phyloP scores from a whole-genome alignment of 1,140 invertebrate species.

The Drosophila orena region DNA sequence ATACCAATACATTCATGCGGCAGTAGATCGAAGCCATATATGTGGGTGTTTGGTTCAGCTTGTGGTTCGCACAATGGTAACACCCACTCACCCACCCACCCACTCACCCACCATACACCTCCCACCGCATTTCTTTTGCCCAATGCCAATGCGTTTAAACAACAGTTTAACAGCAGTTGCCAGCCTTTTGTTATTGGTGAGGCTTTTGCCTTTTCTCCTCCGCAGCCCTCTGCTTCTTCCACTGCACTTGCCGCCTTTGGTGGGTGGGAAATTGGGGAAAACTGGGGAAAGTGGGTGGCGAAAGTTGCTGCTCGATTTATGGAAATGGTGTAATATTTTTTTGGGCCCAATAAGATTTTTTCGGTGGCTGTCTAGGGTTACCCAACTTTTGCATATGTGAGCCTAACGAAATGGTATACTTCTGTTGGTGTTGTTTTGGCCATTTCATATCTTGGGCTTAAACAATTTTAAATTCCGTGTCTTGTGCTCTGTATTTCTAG shows the following conservation, averaged over 20 bases:
- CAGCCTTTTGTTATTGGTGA: constrained; percentile 79
- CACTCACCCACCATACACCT: not conserved
- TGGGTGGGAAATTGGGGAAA: constrained; percentile 19
- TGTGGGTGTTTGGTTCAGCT: constrained; percentile 59
- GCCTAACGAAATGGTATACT: constrained; percentile 2
- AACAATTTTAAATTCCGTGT: not conserved
- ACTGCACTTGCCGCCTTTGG: constrained; percentile 53
- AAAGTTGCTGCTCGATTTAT: constrained; percentile 58
- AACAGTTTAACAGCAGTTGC: constrained; percentile 82
- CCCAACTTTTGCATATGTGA: not conserved
- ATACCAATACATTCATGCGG: constrained; percentile 72
- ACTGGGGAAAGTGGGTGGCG: not conserved
- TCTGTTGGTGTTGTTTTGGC: not conserved
- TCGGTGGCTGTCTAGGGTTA: not conserved
- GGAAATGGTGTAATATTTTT: constrained; percentile 77
- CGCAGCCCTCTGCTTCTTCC: constrained; percentile 25
- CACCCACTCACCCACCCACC: not conserved
- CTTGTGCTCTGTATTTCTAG: not conserved
- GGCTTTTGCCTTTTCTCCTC: constrained; percentile 63
- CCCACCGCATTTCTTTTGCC: constrained; percentile 5
- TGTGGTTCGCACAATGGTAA: constrained; percentile 69
- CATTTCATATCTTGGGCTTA: constrained; percentile 15
- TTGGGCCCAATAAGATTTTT: constrained; percentile 9
- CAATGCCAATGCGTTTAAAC: constrained; percentile 75
- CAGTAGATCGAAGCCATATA: constrained; percentile 33